These are phyloP conservation scores for Chloebia gouldiae DNA, from an alignment of 2,113 vertebrate genomes.

Conservation along the genomic window DNA sequence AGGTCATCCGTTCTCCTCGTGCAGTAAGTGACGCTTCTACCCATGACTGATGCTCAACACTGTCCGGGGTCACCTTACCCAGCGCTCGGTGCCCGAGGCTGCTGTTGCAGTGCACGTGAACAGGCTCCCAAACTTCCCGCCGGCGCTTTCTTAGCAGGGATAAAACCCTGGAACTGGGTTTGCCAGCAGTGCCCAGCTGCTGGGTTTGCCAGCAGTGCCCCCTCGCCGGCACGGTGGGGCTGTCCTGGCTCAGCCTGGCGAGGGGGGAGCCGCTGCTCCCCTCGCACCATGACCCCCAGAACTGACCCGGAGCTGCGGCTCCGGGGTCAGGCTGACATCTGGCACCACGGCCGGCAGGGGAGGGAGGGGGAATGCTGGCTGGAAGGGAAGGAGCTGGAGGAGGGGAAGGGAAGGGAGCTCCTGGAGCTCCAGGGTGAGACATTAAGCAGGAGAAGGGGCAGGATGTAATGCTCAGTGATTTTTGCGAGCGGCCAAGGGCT, in stretches of 20 bases:
- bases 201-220: neutral
- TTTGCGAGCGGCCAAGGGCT: neutral
- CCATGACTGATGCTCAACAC: neutral
- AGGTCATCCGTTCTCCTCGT: neutral
- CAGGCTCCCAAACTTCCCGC: neutral
- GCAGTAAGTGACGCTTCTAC: neutral
- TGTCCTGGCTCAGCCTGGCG: accelerated
- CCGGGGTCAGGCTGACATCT: conserved; percentile 47
- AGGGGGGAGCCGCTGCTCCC: neutral
- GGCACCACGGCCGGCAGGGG: neutral
- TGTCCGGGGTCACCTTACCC: neutral
- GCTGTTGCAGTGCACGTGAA: accelerated
- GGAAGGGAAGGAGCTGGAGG: neutral
- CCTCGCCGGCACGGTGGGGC: accelerated
- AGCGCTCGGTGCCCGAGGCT: neutral
- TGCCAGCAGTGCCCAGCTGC: neutral
- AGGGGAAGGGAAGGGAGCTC: neutral
- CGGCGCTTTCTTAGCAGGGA: neutral
- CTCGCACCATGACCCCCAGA: neutral
- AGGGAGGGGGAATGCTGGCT: neutral
- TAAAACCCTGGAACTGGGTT: neutral
- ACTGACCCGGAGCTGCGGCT: neutral
- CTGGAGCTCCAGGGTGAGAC: neutral
- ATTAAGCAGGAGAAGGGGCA: neutral
- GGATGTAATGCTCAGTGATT: neutral